These are phyloP conservation scores for Stercorarius parasiticus DNA, from an alignment of 2,113 vertebrate genomes.

Conservation along the genomic window DNA sequence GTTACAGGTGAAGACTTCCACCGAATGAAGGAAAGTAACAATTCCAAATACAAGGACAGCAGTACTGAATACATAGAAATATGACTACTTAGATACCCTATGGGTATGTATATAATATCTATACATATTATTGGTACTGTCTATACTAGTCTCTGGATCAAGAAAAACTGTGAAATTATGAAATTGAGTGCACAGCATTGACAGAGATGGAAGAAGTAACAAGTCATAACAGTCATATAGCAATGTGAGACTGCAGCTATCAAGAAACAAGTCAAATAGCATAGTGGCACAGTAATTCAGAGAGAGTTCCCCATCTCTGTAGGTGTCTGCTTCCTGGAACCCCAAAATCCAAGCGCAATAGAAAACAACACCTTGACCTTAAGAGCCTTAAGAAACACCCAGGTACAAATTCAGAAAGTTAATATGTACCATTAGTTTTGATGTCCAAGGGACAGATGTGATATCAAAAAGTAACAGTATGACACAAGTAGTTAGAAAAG, in stretches of 20 bases:
- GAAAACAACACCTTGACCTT: not conserved
- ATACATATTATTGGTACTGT: not conserved
- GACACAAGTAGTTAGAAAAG: not conserved
- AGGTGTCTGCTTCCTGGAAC: not conserved
- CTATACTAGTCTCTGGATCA: not conserved
- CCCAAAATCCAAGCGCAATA: not conserved
- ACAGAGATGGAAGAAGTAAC: not conserved
- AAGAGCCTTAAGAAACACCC: not conserved
- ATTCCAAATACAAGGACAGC: not conserved
- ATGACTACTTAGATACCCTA: not conserved
- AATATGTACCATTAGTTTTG: not conserved
- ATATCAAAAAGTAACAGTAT: not conserved
- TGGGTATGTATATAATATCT: not conserved
- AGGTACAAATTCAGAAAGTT: not conserved
- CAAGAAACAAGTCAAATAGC: not conserved
- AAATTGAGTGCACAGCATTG: not conserved
- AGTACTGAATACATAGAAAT: not conserved
- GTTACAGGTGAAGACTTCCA: not conserved
- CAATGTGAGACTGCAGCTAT: not conserved
- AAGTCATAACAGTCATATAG: no score
- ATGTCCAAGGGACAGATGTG: not conserved
- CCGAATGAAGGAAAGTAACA: not conserved
- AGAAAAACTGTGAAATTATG: not conserved
- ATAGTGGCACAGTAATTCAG: not conserved
- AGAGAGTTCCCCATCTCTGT: not conserved